These are phyloP conservation scores for Hydrotaea cyrtoneurina DNA, from an alignment of 2,888 invertebrate genomes.

Conservation along the genomic window DNA sequence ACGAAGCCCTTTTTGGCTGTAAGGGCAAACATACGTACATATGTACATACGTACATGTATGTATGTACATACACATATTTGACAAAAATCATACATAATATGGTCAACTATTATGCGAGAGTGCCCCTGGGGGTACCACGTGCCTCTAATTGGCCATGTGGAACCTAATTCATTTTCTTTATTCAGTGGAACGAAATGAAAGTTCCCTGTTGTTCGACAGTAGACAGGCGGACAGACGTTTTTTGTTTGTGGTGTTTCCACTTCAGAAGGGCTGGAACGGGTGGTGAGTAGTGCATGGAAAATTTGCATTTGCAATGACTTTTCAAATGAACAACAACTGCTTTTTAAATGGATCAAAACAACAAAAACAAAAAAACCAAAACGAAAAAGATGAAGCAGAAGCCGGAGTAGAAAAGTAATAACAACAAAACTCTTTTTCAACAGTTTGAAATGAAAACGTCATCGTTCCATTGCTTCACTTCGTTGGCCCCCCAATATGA, in stretches of 20 bases:
- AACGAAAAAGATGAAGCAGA: slow-evolving; percentile 49
- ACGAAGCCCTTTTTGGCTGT: background rate
- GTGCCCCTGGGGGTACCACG: slow-evolving; percentile 29
- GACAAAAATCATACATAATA: slow-evolving; percentile 3
- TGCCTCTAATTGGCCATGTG: slow-evolving; percentile 54
- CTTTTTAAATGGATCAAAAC: slow-evolving; percentile 45
- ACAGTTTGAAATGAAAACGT: slow-evolving; percentile 57
- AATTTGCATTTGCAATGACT: slow-evolving; percentile 65
- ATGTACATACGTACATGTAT: too few relatives aligned
- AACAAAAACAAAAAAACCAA: background rate
- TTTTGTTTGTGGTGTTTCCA: slow-evolving; percentile 9
- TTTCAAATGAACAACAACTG: slow-evolving; percentile 60
- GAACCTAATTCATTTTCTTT: slow-evolving; percentile 22
- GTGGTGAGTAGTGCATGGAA: slow-evolving; percentile 54
- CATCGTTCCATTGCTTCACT: slow-evolving; percentile 42
- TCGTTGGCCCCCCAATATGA: background rate
- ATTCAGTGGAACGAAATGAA: slow-evolving; percentile 12
- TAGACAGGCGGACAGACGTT: background rate
- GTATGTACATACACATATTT: too few relatives aligned
- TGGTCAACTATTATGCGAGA: slow-evolving; percentile 4
- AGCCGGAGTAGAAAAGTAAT: slow-evolving; percentile 7
- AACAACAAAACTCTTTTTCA: slow-evolving; percentile 40
- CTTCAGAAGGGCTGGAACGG: slow-evolving; percentile 8
- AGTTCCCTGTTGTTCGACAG: slow-evolving; percentile 19
- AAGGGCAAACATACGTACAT: background rate